phyloP scores from a whole-genome alignment of 2,113 vertebrate genomes.

The Xiphophorus hellerii region DNA sequence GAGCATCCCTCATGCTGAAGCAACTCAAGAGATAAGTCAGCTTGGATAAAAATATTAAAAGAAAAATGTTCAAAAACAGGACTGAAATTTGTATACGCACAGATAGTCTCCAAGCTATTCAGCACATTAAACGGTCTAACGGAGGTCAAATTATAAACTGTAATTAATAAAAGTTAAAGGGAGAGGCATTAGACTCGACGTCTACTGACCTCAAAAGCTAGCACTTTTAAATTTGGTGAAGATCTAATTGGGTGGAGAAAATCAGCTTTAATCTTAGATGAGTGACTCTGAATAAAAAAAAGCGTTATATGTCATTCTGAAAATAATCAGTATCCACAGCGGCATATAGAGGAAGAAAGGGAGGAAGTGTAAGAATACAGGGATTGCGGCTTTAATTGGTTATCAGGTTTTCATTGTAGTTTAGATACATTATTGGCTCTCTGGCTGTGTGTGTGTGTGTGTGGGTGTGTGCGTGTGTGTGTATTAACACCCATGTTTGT shows the following conservation, averaged over 20 bases:
- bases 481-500: background rate
- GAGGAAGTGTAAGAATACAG: slow-evolving; percentile 52
- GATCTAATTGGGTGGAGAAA: slow-evolving; percentile 66
- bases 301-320: slow-evolving; percentile 68
- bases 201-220: slow-evolving; percentile 39
- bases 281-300: slow-evolving; percentile 59
- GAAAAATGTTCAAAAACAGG: slow-evolving; percentile 20
- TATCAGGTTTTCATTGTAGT: slow-evolving; percentile 59
- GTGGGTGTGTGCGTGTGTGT: background rate
- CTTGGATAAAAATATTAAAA: slow-evolving; percentile 5
- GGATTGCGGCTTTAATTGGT: slow-evolving; percentile 72
- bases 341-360: slow-evolving; percentile 34
- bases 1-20: slow-evolving; percentile 30
- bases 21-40: slow-evolving; percentile 30
- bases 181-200: slow-evolving; percentile 31
- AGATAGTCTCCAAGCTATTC: slow-evolving; percentile 18
- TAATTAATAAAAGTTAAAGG: slow-evolving; percentile 58
- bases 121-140: slow-evolving; percentile 36
- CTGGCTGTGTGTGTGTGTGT: slow-evolving; percentile 1
- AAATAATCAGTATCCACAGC: slow-evolving; percentile 62
- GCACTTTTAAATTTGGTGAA: slow-evolving; percentile 51
- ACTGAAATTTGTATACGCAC: background rate
- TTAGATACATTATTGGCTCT: background rate
- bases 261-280: slow-evolving; percentile 63
- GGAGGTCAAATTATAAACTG: slow-evolving; percentile 36